Evolutionary conservation across 2,888 invertebrate species (phyloP), one percentile per base, ranked within the genome.

Genomic region (Brenthis ino): DNA sequence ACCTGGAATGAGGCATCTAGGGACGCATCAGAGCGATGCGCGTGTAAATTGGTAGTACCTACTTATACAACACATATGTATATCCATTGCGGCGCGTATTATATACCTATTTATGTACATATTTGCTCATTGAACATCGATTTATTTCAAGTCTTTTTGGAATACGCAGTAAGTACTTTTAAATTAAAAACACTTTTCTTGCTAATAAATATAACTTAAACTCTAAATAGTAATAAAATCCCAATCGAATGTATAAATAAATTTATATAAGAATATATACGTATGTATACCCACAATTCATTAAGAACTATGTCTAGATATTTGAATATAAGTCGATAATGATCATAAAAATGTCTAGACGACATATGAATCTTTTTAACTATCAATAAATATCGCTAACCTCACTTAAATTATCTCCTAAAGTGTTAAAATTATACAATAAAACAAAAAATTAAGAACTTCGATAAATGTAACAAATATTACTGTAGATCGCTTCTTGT

Each of bases 401-500:
- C 33, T 33, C 8, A 60, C 60, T 28, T 28, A 16, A 60, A 50
- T 60, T 33, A 50, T 60, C 60, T 50, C 6, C 33, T 33, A 60
- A 60, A 60, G 50, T 60, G 60, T 60, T 60, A 50, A 60, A 50
- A 60, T 60, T 60, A 60, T 60, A 60, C 16, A n/a, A 60, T 60
- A 60, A 60, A 50, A 50, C 16, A 13, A 60, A 28, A n/a, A 28
- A 12, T 28, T 48, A 1, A 48, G 48, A 24, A 60, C n/a, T 60
- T 24, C 48, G 24, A 24, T 48, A 60, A 60, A 28, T 28, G 28
- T n/a, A 48, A 48, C 24, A 48, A 43, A 43, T 37, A 37, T 43
- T 48, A 48, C 24, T 12, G 16, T 12, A 60, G 50, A 60, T 50
- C 60, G 50, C 37, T 33, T 50, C 28, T 60, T 60, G 50, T 33